A percentile compares a stretch with the other conserved stretches of the same genome.
Conservation (phyloP, 1,140 invertebrate species). For the Subanguina moxae region DNA sequence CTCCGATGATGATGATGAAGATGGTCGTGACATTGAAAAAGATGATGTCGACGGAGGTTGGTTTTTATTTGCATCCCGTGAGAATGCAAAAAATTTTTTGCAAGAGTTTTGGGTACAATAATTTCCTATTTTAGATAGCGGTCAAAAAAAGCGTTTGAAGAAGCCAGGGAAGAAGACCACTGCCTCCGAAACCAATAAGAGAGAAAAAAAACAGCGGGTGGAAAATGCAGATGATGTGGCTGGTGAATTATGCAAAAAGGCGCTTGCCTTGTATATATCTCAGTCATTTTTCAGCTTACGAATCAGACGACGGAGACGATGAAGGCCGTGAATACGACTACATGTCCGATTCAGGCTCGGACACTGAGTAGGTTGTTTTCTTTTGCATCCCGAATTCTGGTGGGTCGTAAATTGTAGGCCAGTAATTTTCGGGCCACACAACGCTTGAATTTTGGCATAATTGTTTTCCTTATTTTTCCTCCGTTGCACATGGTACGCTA, state of each 20-base stretch:
- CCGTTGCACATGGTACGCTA: too few relatives aligned
- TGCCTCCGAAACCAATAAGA: conserved; percentile 17
- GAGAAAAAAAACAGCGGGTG: conserved; percentile 48
- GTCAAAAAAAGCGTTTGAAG: conserved; percentile 34
- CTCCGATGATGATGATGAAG: conserved; percentile 45
- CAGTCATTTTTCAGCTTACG: conserved; percentile 47
- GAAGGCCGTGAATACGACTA: conserved; percentile 58
- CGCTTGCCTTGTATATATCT: not conserved
- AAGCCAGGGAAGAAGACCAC: conserved; percentile 1
- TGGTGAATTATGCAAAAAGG: too few relatives aligned
- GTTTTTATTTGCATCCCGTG: too few relatives aligned
- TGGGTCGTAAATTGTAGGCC: too few relatives aligned
- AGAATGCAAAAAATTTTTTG: too few relatives aligned
- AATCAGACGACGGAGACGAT: conserved; percentile 58
- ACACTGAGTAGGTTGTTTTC: conserved; percentile 54
- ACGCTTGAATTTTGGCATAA: too few relatives aligned
- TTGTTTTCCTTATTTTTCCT: too few relatives aligned
- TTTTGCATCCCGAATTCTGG: too few relatives aligned
- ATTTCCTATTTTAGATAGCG: not conserved
- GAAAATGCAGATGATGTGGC: conserved; percentile 56
- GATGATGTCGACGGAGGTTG: not conserved
- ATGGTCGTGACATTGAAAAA: not conserved
- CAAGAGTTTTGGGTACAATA: too few relatives aligned
- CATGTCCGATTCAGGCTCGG: conserved; percentile 57
- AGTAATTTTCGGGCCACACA: too few relatives aligned